Evolutionary conservation across 2,113 vertebrate genomes (phyloP).

Genomic region (Catharus bicknelli): DNA sequence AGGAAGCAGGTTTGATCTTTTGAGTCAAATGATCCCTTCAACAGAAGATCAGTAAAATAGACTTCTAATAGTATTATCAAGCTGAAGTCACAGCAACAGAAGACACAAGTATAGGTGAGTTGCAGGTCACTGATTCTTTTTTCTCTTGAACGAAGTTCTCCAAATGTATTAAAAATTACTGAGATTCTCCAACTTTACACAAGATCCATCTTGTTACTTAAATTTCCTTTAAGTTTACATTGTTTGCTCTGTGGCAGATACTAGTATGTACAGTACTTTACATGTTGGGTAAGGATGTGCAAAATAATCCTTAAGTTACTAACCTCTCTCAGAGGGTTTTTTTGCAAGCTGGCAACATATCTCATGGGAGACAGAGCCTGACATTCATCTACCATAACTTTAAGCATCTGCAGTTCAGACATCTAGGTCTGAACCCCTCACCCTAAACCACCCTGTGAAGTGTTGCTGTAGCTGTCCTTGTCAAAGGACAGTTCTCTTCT

Average conservation of each 20-base stretch:
- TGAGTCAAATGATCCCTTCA: conserved; percentile 5
- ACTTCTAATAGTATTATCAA: not conserved
- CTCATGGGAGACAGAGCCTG: not conserved
- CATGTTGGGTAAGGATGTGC: not conserved
- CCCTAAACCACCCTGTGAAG: not conserved
- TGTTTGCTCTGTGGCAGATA: not conserved
- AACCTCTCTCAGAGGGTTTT: not conserved
- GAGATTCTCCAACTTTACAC: not conserved
- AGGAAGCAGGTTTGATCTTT: not conserved
- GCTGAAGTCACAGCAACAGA: conserved; percentile 2
- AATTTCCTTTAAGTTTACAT: not conserved
- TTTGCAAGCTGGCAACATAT: not conserved
- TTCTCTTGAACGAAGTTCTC: not conserved
- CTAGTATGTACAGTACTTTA: not conserved
- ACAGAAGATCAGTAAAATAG: conserved; percentile 5
- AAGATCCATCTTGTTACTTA: not conserved
- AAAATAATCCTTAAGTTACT: not conserved
- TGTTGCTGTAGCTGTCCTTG: not conserved
- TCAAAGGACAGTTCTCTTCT: not conserved
- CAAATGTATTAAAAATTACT: not conserved
- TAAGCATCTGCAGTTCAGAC: not conserved
- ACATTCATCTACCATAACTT: not conserved
- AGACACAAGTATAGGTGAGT: not conserved
- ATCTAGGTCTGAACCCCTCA: not conserved
- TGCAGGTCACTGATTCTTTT: not conserved